Base-by-base conservation (phyloP, 2,797 vertebrate genomes). In the Anguilla anguilla region DNA sequence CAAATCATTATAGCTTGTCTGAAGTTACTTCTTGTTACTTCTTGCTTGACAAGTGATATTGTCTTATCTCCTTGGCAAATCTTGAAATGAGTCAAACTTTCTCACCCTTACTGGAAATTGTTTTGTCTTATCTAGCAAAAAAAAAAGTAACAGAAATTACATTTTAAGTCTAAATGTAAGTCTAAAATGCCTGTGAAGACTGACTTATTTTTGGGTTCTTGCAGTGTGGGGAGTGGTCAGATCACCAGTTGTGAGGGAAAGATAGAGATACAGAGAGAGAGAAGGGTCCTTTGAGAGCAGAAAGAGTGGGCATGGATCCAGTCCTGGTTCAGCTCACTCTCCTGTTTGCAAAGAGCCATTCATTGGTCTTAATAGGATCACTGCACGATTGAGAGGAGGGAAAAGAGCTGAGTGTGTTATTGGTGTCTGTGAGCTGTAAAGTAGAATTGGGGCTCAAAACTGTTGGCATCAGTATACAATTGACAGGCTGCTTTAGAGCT, bases 321-420 rank as follows among this genome's bases (percentile, higher is more conserved):
- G 89, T 90, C 90, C 84, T 87, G 88, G 86, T 91, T 91, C 90
- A 79, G 17, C 64, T 85, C 89, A 91, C 90, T 92, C 91, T 87
- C 81, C 90, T 93, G 92, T 94, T 93, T 95, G 92, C 93, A 93
- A 91, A 92, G 93, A 93, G 88, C 92, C 92, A 95, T 95, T 95
- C 93, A 94, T 94, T 77, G 90, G 92, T 94, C 95, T 93, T 95
- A 96, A 96, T 95, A 95, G 95, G 94, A 94, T 94, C 93, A 93
- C 91, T 90, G 90, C 91, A 72, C 87, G 85, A 82, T 90, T 93
- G 90, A 94, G 92, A 92, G 91, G 91, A 91, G 88, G 88, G 92
- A 89, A 92, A 91, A 92, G 92, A 87, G 90, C 83, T 89, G 89
- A 92, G 89, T 92, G 92, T 94, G 91, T 92, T 92, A 87, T 86